Base-by-base conservation (phyloP, 2,888 invertebrate species). In the Strigamia maritima region DNA sequence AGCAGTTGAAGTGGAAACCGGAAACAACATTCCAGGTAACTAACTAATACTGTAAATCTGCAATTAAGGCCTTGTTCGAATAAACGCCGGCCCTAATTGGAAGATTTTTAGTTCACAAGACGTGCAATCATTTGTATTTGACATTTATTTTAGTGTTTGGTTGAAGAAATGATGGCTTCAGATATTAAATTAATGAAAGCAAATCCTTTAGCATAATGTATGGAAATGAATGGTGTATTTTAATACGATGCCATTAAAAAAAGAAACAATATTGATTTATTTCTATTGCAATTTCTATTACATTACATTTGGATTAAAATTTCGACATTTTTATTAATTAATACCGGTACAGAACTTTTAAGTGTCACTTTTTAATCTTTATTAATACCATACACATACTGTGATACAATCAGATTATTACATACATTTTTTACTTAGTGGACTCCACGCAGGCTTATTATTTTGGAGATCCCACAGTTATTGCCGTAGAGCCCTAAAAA, bases 121-220 rank as follows among this genome's bases (percentile, higher is more conserved):
- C n/a, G n/a, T n/a, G n/a, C n/a, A n/a, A n/a, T n/a, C n/a, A n/a
- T n/a, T 16, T 16, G 12, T 10, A 6, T 74, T 26, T 24, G 3
- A 31, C 3, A 74, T 16, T 74, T 26, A 7, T 31, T 75, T 12
- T 31, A 75, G 75, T 1, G 90, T 84, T 89, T 99, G 74, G 97
- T 98, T 1, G 91, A 91, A 83, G 98, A 98, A 85, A 98, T 98
- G 98, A 92, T 98, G 89, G 90, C 91, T 38, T 90, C 94, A 0
- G 98, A 98, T 87, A 89, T 98, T 49, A 91, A 90, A 82, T 88
- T 98, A 79, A 98, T 98, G 98, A 92, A 90, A 85, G 90, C 89
- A 82, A 93, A 98, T 88, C 97, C 98, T 6, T 89, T 90, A 82
- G 98, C 98, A 81, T 98, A 83, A 82, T 78, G 31, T 31, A 31